Evolutionary conservation across 2,113 vertebrate genomes (phyloP).

Genomic region (Beaufortia kweichowensis): DNA sequence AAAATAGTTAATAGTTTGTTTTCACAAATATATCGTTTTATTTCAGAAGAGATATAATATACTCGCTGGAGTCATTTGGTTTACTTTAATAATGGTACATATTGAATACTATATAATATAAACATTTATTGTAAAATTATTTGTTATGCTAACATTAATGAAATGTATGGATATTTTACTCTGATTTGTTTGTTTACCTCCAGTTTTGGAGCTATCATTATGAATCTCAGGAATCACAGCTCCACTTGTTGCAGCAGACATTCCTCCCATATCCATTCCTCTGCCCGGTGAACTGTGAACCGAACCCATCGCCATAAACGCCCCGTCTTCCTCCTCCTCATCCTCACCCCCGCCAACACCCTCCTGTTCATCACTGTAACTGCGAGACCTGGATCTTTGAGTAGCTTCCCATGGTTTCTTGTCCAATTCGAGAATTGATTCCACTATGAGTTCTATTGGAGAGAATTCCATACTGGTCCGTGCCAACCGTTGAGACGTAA

Average conservation of each 20-base stretch:
- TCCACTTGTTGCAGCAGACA: conserved; percentile 57
- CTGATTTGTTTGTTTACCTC: conserved; percentile 29
- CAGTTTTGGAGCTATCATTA: conserved; percentile 10
- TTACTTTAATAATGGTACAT: too few species aligned
- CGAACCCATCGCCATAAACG: conserved; percentile 56
- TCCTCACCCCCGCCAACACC: conserved; percentile 56
- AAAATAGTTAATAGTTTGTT: too few species aligned
- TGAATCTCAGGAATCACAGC: conserved; percentile 29
- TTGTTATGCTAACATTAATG: background rate
- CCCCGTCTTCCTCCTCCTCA: conserved; percentile 72
- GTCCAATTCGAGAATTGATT: conserved; percentile 76
- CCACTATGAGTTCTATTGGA: conserved; percentile 73
- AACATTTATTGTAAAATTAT: too few species aligned
- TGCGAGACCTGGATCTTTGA: conserved; percentile 12
- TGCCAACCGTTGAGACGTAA: conserved; percentile 61
- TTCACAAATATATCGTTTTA: too few species aligned
- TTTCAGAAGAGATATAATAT: too few species aligned
- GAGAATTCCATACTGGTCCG: conserved; percentile 64
- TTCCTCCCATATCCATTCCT: conserved; percentile 50
- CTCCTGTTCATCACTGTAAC: conserved; percentile 60
- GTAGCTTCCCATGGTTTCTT: conserved; percentile 55
- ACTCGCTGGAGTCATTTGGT: too few species aligned
- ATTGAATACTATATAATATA: too few species aligned
- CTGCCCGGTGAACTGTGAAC: conserved; percentile 67
- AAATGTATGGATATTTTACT: background rate